Evolutionary conservation across 2,113 vertebrate species (phyloP), one percentile per base, ranked within the genome.

Genomic region (Larimichthys polyactis): DNA sequence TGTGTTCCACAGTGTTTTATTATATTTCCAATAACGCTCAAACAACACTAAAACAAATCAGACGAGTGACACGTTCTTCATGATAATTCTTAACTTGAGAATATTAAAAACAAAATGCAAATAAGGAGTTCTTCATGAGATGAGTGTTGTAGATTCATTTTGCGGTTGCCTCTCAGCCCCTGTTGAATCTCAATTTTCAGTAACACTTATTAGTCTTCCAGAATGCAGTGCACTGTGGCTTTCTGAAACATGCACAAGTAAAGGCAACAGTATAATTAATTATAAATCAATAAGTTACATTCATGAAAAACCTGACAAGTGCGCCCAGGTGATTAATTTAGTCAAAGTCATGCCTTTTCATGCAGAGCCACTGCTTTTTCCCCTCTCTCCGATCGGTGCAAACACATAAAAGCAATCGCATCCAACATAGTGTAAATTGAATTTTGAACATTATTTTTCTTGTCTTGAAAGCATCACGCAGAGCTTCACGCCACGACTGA

Each of bases 161-260:
- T 69, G 40, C 46, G 27, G 59, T n/a, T 78, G 36, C 82, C 72
- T 62, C 73, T 65, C 85, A 78, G 83, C 51, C 32, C 49, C 36
- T 75, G 76, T 73, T 86, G 66, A 80, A 90, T 88, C 74, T 87
- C 66, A 83, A 87, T 91, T 90, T 85, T 62, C 58, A 79, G 36
- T 54, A 67, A 40, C 75, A 64, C 71, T 67, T 74, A 70, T 83
- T 69, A 59, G 24, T 36, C 54, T 79, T 52, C 55, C 58, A 69
- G 65, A 71, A 58, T 79, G 74, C 65, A 62, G 46, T 48, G 57
- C 76, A 14, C 57, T 24, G 59, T 43, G 62, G 10, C 20, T 63
- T 71, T 52, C 46, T 48, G 11, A 58, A 82, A 79, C 46, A 72
- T 79, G 73, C 55, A 14, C 82, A 40, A 85, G 44, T 67, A 71